These are phyloP conservation scores for Tetragonula carbonaria DNA, from an alignment of 2,888 invertebrate genomes.

Conservation along the genomic window DNA sequence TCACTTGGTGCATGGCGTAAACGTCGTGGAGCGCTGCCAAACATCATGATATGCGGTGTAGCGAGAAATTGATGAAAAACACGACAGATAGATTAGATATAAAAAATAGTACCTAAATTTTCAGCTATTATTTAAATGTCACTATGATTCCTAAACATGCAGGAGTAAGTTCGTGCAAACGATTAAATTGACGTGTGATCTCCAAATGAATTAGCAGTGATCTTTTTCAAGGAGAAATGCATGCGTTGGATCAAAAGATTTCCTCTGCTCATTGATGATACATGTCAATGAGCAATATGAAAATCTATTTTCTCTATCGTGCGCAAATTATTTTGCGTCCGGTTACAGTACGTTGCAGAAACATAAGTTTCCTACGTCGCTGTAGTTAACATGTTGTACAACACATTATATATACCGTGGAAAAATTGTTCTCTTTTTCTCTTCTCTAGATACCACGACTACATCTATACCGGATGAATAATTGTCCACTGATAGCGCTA, in stretches of 20 bases:
- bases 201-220: constrained; percentile 56
- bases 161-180: constrained; percentile 12
- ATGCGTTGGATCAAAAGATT: constrained; percentile 69
- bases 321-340: constrained; percentile 43
- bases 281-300: constrained; percentile 57
- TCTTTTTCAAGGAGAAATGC: constrained; percentile 51
- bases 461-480: constrained; percentile 42
- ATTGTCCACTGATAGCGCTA: constrained; percentile 41
- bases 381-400: constrained; percentile 70
- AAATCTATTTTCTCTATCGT: constrained; percentile 56
- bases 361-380: constrained; percentile 80
- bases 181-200: constrained; percentile 51
- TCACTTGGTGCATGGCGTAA: constrained; percentile 97
- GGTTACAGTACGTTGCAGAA: constrained; percentile 81
- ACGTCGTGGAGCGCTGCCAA: constrained; percentile 96
- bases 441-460: constrained; percentile 66
- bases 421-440: constrained; percentile 51
- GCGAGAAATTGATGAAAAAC: constrained; percentile 75
- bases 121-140: constrained; percentile 44
- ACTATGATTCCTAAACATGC: constrained; percentile 41
- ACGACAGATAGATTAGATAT: constrained; percentile 18
- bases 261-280: constrained; percentile 54
- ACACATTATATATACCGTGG: not conserved
- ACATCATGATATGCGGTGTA: constrained; percentile 96
- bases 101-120: constrained; percentile 35